Conservation (phyloP, 92 coral and sea anemone genomes). For the Umimayanthus chanpuru region DNA sequence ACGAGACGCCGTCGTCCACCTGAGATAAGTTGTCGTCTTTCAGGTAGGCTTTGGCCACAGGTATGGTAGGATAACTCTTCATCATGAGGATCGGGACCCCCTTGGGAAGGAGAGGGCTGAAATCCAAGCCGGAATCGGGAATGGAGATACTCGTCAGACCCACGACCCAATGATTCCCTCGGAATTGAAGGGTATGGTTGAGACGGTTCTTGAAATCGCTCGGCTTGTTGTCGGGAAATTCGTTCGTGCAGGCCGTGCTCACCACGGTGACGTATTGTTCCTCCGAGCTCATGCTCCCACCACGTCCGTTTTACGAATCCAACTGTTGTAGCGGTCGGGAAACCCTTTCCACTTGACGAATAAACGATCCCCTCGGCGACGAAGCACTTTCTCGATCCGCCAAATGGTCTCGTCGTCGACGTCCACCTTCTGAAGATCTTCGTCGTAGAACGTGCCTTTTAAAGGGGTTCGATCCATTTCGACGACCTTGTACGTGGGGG, state of each 20-base stretch:
- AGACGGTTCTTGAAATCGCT: conserved; percentile 14
- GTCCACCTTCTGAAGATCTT: conserved; percentile 51
- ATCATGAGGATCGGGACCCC: background rate
- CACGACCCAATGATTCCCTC: no score
- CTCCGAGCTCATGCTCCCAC: conserved; percentile 16
- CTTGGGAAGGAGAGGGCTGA: no score
- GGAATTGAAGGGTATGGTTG: background rate
- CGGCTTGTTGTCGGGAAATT: conserved; percentile 2
- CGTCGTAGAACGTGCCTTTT: conserved; percentile 57
- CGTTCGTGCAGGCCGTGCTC: conserved; percentile 26
- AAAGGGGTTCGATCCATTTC: conserved; percentile 50
- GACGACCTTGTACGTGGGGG: conserved; percentile 41
- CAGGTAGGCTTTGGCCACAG: conserved; percentile 1
- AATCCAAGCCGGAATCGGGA: no score
- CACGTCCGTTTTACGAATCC: conserved; percentile 15
- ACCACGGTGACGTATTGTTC: conserved; percentile 13
- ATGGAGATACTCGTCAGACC: no score
- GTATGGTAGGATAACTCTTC: background rate
- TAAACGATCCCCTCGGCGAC: conserved; percentile 2
- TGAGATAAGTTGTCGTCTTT: conserved; percentile 9
- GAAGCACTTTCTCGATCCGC: conserved; percentile 38
- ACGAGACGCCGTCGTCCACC: background rate
- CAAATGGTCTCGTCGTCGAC: conserved; percentile 41
- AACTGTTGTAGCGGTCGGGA: conserved; percentile 22
- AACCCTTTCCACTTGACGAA: conserved; percentile 34